Evolutionary conservation across 2,113 vertebrate species (phyloP), one percentile per base, ranked within the genome.

Genomic region (Embiotoca jacksoni): DNA sequence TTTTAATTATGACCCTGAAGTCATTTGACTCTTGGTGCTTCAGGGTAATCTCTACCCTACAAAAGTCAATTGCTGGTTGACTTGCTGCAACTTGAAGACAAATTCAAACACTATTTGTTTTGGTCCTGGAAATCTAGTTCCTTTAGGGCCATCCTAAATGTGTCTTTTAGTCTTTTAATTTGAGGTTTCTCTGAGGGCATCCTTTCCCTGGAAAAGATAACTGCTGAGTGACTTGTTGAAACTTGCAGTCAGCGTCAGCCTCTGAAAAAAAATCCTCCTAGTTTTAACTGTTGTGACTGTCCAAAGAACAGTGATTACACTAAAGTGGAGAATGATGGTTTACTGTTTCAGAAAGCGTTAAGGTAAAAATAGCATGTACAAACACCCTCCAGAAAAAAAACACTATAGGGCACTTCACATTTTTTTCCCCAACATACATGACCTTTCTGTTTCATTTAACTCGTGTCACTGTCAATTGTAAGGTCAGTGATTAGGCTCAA

Each of bases 291-390:
- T 37, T 50, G 16, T 80, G 58, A 7, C 41, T 60, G 23, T 72
- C 59, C 44, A 64, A 70, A 83, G 54, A 74, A 54, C 76, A 46
- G 72, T 80, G 81, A 71, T 87, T 84, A 73, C 63, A 33, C 56
- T 8, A 32, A 82, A 84, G 69, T 83, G 78, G 73, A 85, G 65
- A 86, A 87, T 83, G 74, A 87, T 69, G 56, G 78, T 80, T 73
- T 84, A 72, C 72, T 54, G 41, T 52, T 59, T 56, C 64, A 71
- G 57, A 54, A 71, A 71, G 75, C 61, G 49, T 65, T 39, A n/a
- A 16, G 46, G 55, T 88, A 78, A 83, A 88, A 85, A 88, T 78
- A 86, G 54, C 2, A 1, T 5, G 31, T 36, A 41, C 56, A 79
- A 68, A 60, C 37, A 35, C 3, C 35, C 35, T 41, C 30, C 54